A percentile compares a stretch with the other conserved stretches of the same genome.
These are phyloP conservation scores for Spinibarbus caldwelli DNA, from an alignment of 2,797 vertebrate species.

Conservation along the genomic window DNA sequence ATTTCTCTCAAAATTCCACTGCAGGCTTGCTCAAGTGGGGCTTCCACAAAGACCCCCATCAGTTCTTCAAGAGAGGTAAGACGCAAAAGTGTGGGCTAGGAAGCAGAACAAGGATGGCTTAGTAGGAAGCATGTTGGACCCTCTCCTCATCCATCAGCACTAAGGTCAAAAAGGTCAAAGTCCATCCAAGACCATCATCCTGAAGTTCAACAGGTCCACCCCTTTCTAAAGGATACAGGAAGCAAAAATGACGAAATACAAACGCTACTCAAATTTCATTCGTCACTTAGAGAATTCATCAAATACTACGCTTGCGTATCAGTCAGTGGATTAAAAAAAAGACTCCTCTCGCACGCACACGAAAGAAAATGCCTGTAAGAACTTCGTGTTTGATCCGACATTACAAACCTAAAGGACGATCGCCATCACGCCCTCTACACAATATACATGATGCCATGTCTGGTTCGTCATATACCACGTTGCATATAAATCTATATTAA, in stretches of 20 bases:
- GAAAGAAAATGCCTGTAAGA: conserved; percentile 67
- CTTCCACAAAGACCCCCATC: conserved; percentile 43
- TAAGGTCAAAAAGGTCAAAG: conserved; percentile 68
- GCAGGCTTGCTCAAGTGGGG: conserved; percentile 52
- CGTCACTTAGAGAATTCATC: conserved; percentile 69
- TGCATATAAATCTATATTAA: conserved; percentile 68
- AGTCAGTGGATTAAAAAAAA: conserved; percentile 74
- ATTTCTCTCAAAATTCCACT: conserved; percentile 76
- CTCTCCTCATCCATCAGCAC: conserved; percentile 67
- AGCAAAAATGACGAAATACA: conserved; percentile 61
- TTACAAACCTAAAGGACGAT: conserved; percentile 64
- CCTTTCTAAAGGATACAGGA: conserved; percentile 67
- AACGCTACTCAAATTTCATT: conserved; percentile 71
- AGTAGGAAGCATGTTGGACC: conserved; percentile 77
- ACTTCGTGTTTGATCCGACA: conserved; percentile 61
- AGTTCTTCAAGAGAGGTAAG: conserved; percentile 75
- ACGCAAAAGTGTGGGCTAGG: conserved; percentile 67
- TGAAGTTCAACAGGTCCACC: conserved; percentile 55
- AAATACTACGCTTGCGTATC: conserved; percentile 67
- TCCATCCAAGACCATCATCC: conserved; percentile 59
- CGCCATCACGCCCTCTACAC: conserved; percentile 58
- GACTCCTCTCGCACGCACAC: conserved; percentile 75
- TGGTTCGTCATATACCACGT: conserved; percentile 64
- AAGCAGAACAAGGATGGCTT: conserved; percentile 74
- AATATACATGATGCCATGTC: conserved; percentile 60